Evolutionary conservation across 2,113 vertebrate species (phyloP).

Genomic region (Ochotona curzoniae): DNA sequence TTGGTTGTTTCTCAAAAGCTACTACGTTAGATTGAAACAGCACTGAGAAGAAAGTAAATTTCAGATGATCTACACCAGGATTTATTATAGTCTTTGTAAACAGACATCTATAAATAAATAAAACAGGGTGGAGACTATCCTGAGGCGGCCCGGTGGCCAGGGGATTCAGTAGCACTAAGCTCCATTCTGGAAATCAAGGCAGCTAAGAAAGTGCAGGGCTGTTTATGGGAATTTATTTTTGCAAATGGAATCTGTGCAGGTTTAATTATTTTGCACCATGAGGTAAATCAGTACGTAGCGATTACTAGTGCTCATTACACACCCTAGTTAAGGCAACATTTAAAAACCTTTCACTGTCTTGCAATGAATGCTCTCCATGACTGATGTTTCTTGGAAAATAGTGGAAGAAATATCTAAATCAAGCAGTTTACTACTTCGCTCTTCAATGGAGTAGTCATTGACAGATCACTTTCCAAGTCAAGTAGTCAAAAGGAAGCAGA

Average conservation of each 20-base stretch:
- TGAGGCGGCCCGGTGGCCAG: conserved; percentile 86
- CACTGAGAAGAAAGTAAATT: conserved; percentile 81
- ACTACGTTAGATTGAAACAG: conserved; percentile 82
- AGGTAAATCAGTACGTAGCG: conserved; percentile 82
- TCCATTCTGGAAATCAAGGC: conserved; percentile 84
- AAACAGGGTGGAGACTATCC: conserved; percentile 79
- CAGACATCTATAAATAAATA: conserved; percentile 87
- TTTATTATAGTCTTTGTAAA: conserved; percentile 84
- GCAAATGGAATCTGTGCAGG: conserved; percentile 83
- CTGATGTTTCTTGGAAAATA: conserved; percentile 72
- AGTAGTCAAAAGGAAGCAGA: conserved; percentile 76
- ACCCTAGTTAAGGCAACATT: conserved; percentile 85
- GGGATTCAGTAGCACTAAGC: conserved; percentile 85
- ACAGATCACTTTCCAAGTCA: conserved; percentile 67
- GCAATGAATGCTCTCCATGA: conserved; percentile 74
- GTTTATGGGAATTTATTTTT: conserved; percentile 74
- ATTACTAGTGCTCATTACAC: conserved; percentile 83
- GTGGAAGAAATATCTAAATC: conserved; percentile 69
- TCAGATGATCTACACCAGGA: conserved; percentile 84
- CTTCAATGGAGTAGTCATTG: conserved; percentile 78
- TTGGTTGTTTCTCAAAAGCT: conserved; percentile 70
- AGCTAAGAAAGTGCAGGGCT: conserved; percentile 86
- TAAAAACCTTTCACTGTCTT: conserved; percentile 71
- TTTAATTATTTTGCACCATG: conserved; percentile 81
- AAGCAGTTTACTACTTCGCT: conserved; percentile 73